Evolutionary conservation across 1,140 invertebrate species (phyloP).

Genomic region (Centruroides sculpturatus): DNA sequence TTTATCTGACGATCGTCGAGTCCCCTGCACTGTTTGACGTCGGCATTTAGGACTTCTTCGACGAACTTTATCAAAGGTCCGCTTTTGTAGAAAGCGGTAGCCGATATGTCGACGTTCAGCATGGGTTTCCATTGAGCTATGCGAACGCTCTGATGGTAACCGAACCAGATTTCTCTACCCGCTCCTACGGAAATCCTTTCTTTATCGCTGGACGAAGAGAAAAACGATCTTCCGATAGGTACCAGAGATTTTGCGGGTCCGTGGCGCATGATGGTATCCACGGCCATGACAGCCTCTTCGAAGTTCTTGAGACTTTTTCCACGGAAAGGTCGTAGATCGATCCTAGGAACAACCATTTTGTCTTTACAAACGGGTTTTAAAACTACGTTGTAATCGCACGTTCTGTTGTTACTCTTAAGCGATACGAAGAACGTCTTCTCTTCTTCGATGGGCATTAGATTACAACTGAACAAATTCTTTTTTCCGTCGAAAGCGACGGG

Average conservation of each 20-base stretch:
- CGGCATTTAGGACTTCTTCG: background rate
- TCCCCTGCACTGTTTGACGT: background rate
- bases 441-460: background rate
- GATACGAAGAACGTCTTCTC: background rate
- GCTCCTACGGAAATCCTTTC: conserved; percentile 2
- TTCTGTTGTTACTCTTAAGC: background rate
- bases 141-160: conserved; percentile 12
- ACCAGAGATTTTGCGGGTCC: conserved; percentile 2
- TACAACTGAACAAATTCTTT: conserved; percentile 1
- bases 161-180: conserved; percentile 14
- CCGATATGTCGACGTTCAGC: conserved; percentile 12
- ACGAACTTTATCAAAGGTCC: conserved; percentile 7
- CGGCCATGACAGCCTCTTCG: conserved; percentile 11
- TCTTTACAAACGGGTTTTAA: conserved; percentile 5
- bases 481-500: conserved; percentile 5
- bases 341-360: background rate
- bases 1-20: conserved; percentile 6
- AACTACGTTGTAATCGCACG: background rate
- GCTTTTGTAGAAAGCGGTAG: conserved; percentile 8
- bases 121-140: conserved; percentile 14
- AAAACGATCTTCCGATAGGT: conserved; percentile 16
- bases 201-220: background rate
- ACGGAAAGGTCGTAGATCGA: conserved; percentile 4
- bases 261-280: conserved; percentile 10
- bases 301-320: background rate